Evolutionary conservation across 2,113 vertebrate species (phyloP).

Genomic region (Hucho hucho): DNA sequence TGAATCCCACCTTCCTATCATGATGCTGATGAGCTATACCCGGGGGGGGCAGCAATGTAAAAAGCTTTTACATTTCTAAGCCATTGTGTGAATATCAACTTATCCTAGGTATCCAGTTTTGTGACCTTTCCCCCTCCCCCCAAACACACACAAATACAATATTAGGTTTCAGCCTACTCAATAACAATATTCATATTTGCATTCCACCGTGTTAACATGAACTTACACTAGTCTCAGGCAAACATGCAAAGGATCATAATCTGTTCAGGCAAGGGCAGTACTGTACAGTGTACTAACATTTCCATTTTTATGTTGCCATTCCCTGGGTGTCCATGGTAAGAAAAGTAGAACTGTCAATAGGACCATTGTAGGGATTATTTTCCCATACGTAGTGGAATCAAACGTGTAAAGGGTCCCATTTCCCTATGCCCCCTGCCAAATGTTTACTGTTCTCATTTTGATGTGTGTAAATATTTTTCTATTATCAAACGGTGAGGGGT

Average conservation of each 20-base stretch:
- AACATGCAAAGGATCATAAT: slow-evolving; percentile 1
- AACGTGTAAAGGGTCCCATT: neutral
- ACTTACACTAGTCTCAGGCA: slow-evolving; percentile 3
- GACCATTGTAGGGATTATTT: neutral
- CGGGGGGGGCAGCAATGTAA: too few relatives aligned
- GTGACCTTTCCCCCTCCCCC: neutral
- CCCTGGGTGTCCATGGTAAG: neutral
- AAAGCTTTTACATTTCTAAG: too few relatives aligned
- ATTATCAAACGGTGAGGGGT: neutral
- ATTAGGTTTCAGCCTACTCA: neutral
- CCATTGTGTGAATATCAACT: neutral
- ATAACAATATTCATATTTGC: neutral
- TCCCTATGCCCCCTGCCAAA: neutral
- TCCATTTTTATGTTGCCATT: neutral
- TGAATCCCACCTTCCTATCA: too few relatives aligned
- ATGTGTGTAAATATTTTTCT: neutral
- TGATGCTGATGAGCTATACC: too few relatives aligned
- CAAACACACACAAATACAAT: neutral
- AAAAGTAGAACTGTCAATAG: neutral
- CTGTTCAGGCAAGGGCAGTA: neutral
- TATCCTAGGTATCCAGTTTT: neutral
- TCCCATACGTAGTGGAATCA: neutral
- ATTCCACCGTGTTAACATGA: neutral
- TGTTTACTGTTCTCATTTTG: neutral
- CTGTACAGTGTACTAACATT: neutral